phyloP scores from a whole-genome alignment of 2,888 invertebrate genomes.

The Microdon myrmicae region DNA sequence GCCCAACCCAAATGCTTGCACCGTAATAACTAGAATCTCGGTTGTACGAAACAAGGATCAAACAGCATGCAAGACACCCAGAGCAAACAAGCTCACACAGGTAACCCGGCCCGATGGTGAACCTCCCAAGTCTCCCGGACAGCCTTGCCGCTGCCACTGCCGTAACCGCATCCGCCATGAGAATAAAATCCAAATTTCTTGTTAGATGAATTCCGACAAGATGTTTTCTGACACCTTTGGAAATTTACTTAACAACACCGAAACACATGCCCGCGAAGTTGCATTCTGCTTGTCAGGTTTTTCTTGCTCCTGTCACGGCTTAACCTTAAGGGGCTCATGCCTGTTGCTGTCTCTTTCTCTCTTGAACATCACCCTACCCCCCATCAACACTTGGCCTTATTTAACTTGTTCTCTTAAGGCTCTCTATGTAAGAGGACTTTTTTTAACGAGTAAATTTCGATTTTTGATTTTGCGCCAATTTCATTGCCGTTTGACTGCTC shows the following conservation, averaged over 20 bases:
- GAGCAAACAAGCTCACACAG: constrained; percentile 51
- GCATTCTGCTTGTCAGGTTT: constrained; percentile 52
- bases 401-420: neutral
- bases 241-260: constrained; percentile 57
- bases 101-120: constrained; percentile 21
- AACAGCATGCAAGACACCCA: constrained; percentile 51
- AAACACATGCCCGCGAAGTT: constrained; percentile 49
- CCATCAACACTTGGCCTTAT: constrained; percentile 13
- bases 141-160: neutral
- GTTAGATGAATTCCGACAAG: constrained; percentile 68
- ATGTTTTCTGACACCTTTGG: constrained; percentile 68
- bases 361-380: no score
- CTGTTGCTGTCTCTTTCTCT: constrained; percentile 2
- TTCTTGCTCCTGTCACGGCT: constrained; percentile 53
- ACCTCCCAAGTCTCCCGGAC: constrained; percentile 25
- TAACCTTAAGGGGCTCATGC: constrained; percentile 44
- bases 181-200: constrained; percentile 67
- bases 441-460: constrained; percentile 6
- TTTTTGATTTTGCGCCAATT: constrained; percentile 37
- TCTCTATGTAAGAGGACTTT: neutral
- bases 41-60: constrained; percentile 51
- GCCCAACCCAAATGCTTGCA: constrained; percentile 53
- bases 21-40: constrained; percentile 50
- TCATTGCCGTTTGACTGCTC: constrained; percentile 35
- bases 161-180: constrained; percentile 34